phyloP scores from a whole-genome alignment of 2,888 invertebrate species.

The Alsophila aescularia region DNA sequence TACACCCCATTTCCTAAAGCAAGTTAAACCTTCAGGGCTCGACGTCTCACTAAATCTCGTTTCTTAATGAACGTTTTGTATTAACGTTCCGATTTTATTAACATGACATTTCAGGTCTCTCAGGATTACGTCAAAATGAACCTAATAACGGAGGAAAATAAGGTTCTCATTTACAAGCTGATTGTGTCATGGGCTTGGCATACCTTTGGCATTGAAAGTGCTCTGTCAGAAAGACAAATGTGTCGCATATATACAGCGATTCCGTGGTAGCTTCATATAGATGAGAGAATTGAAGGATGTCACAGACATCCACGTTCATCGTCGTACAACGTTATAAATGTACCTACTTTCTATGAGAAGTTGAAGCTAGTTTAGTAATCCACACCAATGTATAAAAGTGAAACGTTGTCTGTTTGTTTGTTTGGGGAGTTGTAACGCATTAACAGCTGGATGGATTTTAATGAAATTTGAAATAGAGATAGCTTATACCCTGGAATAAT shows the following conservation, averaged over 20 bases:
- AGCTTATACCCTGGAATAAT: too few relatives aligned
- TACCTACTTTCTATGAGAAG: too few relatives aligned
- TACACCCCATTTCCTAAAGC: slow-evolving; percentile 25
- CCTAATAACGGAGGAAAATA: slow-evolving; percentile 3
- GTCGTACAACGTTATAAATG: too few relatives aligned
- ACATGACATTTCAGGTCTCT: slow-evolving; percentile 37
- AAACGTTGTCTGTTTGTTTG: too few relatives aligned
- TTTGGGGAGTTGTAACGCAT: too few relatives aligned
- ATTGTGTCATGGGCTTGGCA: slow-evolving; percentile 36
- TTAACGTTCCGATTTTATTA: slow-evolving; percentile 60
- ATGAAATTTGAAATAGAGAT: too few relatives aligned
- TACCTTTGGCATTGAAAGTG: slow-evolving; percentile 60
- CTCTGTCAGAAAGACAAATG: slow-evolving; percentile 66
- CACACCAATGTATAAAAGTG: too few relatives aligned
- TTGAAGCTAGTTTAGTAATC: too few relatives aligned
- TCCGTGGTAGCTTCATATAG: slow-evolving; percentile 45
- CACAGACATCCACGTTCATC: too few relatives aligned
- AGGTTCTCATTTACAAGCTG: slow-evolving; percentile 14
- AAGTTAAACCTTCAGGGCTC: slow-evolving; percentile 29
- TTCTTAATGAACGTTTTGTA: slow-evolving; percentile 62
- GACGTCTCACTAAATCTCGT: slow-evolving; percentile 50
- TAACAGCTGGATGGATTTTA: too few relatives aligned
- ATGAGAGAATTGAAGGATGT: slow-evolving; percentile 43
- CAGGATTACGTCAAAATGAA: background rate
- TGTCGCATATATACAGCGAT: slow-evolving; percentile 52